phyloP scores from a whole-genome alignment of 92 coral and sea anemone species.

The Zoanthus gigantus region DNA sequence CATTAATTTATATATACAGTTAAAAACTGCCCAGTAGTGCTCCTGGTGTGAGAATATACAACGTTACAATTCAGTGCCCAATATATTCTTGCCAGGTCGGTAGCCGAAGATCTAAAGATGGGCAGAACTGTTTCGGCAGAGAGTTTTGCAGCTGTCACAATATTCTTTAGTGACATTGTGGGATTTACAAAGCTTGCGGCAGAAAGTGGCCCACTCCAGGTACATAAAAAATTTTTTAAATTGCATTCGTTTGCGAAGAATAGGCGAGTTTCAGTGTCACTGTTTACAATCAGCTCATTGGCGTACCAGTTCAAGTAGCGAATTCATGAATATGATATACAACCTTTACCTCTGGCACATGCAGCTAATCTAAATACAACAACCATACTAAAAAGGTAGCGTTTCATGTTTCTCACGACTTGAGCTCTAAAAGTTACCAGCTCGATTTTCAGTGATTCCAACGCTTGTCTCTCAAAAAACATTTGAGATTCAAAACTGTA shows the following conservation, averaged over 20 bases:
- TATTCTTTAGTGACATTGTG: conserved; percentile 81
- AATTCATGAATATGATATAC: too few species aligned
- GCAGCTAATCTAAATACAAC: too few species aligned
- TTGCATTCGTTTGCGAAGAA: neutral
- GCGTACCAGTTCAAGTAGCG: too few species aligned
- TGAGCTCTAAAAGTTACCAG: too few species aligned
- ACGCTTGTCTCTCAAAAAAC: neutral
- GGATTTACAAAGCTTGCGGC: conserved; percentile 86
- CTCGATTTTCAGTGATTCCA: too few species aligned
- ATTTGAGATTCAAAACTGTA: neutral
- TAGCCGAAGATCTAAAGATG: conserved; percentile 76
- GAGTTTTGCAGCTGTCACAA: conserved; percentile 70
- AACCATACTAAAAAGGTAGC: too few species aligned
- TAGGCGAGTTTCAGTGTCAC: neutral
- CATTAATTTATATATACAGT: too few species aligned
- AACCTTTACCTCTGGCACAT: too few species aligned
- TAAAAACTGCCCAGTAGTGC: too few species aligned
- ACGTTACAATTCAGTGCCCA: neutral
- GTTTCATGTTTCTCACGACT: too few species aligned
- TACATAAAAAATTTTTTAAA: conserved; percentile 1
- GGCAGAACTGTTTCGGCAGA: conserved; percentile 81
- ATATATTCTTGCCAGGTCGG: conserved; percentile 46
- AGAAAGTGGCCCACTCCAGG: conserved; percentile 77
- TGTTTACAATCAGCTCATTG: too few species aligned
- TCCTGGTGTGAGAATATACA: too few species aligned